Evolutionary conservation across 2,797 vertebrate genomes (phyloP), one percentile per base, ranked within the genome.

Genomic region (Melanotaenia pygmaea): DNA sequence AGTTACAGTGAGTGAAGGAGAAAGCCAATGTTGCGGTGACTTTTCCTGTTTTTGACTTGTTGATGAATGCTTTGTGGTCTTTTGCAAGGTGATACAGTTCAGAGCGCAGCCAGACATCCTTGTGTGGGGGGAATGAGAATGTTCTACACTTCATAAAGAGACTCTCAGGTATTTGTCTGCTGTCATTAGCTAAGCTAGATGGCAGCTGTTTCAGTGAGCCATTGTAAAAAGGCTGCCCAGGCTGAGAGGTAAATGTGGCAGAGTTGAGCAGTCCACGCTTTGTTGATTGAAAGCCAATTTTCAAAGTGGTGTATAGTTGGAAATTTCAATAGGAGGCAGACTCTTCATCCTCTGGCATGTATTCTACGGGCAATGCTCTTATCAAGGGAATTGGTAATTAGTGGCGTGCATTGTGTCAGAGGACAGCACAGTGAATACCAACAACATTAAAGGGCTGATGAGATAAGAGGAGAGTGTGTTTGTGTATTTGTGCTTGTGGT

Each of bases 311-410:
- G 72, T 71, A 58, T 65, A 73, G 80, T 80, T 67, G 22, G 68
- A 85, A 71, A 85, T 62, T 84, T 88, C 79, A 86, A 72, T 79
- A 51, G 80, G 67, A 74, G 71, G 62, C 83, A 80, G 66, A 72
- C 67, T 75, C 84, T 88, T 89, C 83, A 87, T 87, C 79, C 79
- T 58, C 78, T 80, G 81, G 89, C 80, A 81, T 78, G 85, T 79
- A 85, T 90, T 91, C 80, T 79, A 77, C 62, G 70, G 85, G 74
- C 84, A 70, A 65, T 61, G 76, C 88, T 90, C 77, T 91, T 89
- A 90, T 91, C 90, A 82, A 84, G 91, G 90, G 88, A 90, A 89
- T 89, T 91, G 79, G 86, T 89, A 86, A 90, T 93, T 91, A 92
- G 87, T 86, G 81, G 79, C 71, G 78, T 73, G 83, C 85, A 86